Base-by-base conservation (phyloP, 2,888 invertebrate genomes). In the Ormyrus thymus region DNA sequence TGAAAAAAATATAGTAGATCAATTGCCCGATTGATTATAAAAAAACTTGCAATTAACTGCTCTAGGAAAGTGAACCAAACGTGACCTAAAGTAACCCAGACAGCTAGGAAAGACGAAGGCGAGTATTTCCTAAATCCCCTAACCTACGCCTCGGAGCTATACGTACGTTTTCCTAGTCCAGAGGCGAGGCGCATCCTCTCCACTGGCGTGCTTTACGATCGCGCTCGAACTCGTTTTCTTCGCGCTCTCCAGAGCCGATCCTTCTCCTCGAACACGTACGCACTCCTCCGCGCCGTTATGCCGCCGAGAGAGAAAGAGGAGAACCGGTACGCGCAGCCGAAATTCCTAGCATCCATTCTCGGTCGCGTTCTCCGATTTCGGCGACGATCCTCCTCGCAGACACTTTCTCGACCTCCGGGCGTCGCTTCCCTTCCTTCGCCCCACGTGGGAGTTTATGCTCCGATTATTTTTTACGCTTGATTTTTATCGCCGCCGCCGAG, bases 281-380 rank as follows among this genome's bases (percentile, higher is more conserved):
- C 29, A 29, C 70, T 59, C 72, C 72, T 72, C 72, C 56, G 64
- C 53, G 59, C 66, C 68, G 75, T 68, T 68, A 72, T 61, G 58
- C 45, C 13, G 46, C 10, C 68, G 75, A 59, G 68, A 58, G 70
- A 58, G 73, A 56, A 43, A 51, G 50, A 59, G 13, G 53, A 62
- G 66, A 78, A 78, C 77, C 72, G 71, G 71, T 77, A 77, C 64
- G 29, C 48, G 50, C 59, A 58, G 46, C 77, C 77, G 59, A 77
- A 77, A 77, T 77, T 77, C 66, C 65, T 77, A 77, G 71, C 29
- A 29, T 29, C 29, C 29, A 29, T 29, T 29, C 29, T 29, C 29
- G 71, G n/a, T n/a, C 51, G 45, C 46, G 50, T 65, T 53, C 9
- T 29, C 15, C 61, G 51, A n/a, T 15, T 59, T 46, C 55, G 7